A percentile compares a stretch with the other conserved stretches of the same genome.
Evolutionary conservation across 37 sponge, comb jelly and placozoan species (phyloP).

Genomic region (Oopsacas minuta): DNA sequence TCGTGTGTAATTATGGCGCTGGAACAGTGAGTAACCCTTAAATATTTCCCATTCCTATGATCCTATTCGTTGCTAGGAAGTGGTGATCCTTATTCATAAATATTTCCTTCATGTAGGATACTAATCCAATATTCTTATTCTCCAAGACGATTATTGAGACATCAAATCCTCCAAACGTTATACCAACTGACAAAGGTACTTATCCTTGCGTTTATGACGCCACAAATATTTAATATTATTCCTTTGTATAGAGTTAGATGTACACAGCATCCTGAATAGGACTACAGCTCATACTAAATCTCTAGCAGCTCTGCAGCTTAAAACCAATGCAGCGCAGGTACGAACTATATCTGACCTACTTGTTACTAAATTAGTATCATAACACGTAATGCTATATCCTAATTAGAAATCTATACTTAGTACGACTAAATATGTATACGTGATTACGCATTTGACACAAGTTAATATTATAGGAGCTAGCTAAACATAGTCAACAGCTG

Average conservation of each 20-base stretch:
- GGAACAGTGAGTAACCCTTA: background rate
- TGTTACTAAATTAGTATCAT: too few relatives aligned
- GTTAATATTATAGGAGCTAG: background rate
- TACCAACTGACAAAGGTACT: background rate
- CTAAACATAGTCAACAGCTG: background rate
- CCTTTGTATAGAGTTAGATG: background rate
- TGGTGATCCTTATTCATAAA: background rate
- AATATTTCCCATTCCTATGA: background rate
- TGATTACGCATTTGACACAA: too few relatives aligned
- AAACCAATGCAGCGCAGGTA: background rate
- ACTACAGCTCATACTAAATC: background rate
- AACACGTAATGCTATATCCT: too few relatives aligned
- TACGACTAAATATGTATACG: too few relatives aligned
- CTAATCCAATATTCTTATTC: background rate
- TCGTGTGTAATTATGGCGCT: conserved; percentile 11
- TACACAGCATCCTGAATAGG: background rate
- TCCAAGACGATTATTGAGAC: background rate
- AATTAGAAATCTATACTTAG: too few relatives aligned
- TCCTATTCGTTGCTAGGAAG: too few relatives aligned
- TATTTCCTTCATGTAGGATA: background rate
- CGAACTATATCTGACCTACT: too few relatives aligned
- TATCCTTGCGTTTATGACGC: background rate
- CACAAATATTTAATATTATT: background rate
- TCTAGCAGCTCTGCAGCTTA: conserved; percentile 2
- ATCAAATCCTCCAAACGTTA: background rate